These are phyloP conservation scores for Lasioglossum marginatum DNA, from an alignment of 2,888 invertebrate genomes.

Conservation along the genomic window DNA sequence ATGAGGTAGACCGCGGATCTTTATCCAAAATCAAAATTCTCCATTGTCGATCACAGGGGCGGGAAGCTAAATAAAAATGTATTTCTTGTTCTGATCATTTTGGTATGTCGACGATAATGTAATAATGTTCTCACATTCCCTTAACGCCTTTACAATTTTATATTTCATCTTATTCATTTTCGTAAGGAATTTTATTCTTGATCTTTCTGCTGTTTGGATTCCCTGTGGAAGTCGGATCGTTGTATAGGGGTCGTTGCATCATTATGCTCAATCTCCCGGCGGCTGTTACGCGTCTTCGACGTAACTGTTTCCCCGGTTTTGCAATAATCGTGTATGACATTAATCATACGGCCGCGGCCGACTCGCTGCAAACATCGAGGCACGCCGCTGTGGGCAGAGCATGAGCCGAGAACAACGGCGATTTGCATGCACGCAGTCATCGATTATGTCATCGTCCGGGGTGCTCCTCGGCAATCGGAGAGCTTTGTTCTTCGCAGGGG, in stretches of 20 bases:
- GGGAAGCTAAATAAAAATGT: neutral
- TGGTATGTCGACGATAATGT: neutral
- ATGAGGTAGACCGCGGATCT: too few relatives aligned
- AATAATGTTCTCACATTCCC: neutral
- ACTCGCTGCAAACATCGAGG: neutral
- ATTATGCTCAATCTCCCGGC: neutral
- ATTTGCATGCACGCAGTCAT: slow-evolving; percentile 47
- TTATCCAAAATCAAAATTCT: neutral
- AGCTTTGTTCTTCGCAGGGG: slow-evolving; percentile 15
- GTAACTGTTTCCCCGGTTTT: slow-evolving; percentile 30
- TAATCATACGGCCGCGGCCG: slow-evolving; percentile 24
- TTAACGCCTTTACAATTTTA: neutral
- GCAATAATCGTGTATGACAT: slow-evolving; percentile 34
- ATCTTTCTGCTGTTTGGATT: neutral
- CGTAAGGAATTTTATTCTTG: neutral
- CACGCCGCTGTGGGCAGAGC: slow-evolving; percentile 35
- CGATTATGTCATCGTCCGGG: slow-evolving; percentile 54
- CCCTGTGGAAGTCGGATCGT: slow-evolving; percentile 2
- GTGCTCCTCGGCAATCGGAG: slow-evolving; percentile 11
- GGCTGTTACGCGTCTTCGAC: slow-evolving; percentile 24
- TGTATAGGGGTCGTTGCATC: slow-evolving; percentile 4
- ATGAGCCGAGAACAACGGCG: slow-evolving; percentile 14
- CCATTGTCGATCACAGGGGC: too few relatives aligned
- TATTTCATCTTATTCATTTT: neutral
- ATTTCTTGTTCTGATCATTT: neutral